Evolutionary conservation across 2,797 vertebrate genomes (phyloP).

Genomic region (Falco novaeseelandiae): DNA sequence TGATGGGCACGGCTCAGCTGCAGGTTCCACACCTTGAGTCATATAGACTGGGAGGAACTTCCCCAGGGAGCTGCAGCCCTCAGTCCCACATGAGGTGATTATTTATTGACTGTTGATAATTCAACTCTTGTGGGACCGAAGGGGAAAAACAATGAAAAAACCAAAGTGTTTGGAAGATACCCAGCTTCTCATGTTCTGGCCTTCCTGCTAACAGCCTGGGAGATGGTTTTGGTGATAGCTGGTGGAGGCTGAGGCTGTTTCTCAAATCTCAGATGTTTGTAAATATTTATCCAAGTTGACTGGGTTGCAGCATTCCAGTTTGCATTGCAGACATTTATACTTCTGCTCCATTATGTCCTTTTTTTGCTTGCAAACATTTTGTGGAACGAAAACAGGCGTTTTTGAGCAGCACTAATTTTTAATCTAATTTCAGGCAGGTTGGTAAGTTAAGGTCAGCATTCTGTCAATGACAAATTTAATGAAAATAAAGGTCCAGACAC

Average conservation of each 20-base stretch:
- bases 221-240: not conserved
- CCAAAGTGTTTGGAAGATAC: not conserved
- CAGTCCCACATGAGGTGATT: not conserved
- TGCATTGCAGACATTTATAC: not conserved
- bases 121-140: not conserved
- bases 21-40: not conserved
- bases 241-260: not conserved
- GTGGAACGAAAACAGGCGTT: not conserved
- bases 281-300: not conserved
- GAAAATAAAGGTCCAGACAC: constrained; percentile 59
- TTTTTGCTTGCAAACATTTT: not conserved
- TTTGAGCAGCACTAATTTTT: constrained; percentile 35
- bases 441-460: constrained; percentile 51
- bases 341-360: not conserved
- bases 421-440: constrained; percentile 45
- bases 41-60: not conserved
- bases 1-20: not conserved
- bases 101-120: not conserved
- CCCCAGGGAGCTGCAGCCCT: not conserved
- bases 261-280: not conserved
- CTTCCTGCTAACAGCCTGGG: not conserved
- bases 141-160: not conserved
- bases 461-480: constrained; percentile 62
- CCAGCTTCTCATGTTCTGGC: not conserved
- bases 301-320: not conserved